A percentile compares a stretch with the other conserved stretches of the same genome.
These are phyloP conservation scores for Drosophila recens DNA, from an alignment of 2,888 invertebrate genomes.

Conservation along the genomic window DNA sequence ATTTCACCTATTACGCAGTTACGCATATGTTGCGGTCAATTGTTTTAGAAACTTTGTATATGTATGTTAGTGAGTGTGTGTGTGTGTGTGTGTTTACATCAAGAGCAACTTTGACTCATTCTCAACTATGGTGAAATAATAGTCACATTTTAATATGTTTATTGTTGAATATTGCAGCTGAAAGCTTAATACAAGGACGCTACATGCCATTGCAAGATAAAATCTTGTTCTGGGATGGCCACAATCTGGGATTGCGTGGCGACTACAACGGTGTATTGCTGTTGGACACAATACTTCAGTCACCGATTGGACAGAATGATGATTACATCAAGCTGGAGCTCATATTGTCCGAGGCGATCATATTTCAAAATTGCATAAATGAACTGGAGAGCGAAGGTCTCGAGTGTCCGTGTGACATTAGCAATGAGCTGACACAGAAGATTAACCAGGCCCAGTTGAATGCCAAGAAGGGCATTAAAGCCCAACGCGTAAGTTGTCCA, in stretches of 20 bases:
- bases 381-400: slow-evolving; percentile 90
- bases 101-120: slow-evolving; percentile 12
- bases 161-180: slow-evolving; percentile 68
- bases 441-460: slow-evolving; percentile 90
- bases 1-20: slow-evolving; percentile 43
- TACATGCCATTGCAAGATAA: slow-evolving; percentile 93
- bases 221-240: slow-evolving; percentile 93
- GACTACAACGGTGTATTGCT: slow-evolving; percentile 96
- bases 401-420: slow-evolving; percentile 91
- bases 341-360: slow-evolving; percentile 94
- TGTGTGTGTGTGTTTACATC: slow-evolving; percentile 5
- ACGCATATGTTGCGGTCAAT: slow-evolving; percentile 23
- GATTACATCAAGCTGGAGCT: slow-evolving; percentile 93
- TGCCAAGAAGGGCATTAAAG: slow-evolving; percentile 94
- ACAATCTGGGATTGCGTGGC: slow-evolving; percentile 92
- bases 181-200: slow-evolving; percentile 89
- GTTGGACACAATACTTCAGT: slow-evolving; percentile 95
- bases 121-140: slow-evolving; percentile 24
- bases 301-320: slow-evolving; percentile 91
- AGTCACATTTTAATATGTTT: not conserved
- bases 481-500: slow-evolving; percentile 90
- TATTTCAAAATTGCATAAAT: slow-evolving; percentile 92
- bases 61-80: no score
- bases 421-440: slow-evolving; percentile 91
- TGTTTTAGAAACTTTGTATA: slow-evolving; percentile 1